Evolutionary conservation across 2,888 invertebrate genomes (phyloP).

Genomic region (Rambutsinella grinnellia): DNA sequence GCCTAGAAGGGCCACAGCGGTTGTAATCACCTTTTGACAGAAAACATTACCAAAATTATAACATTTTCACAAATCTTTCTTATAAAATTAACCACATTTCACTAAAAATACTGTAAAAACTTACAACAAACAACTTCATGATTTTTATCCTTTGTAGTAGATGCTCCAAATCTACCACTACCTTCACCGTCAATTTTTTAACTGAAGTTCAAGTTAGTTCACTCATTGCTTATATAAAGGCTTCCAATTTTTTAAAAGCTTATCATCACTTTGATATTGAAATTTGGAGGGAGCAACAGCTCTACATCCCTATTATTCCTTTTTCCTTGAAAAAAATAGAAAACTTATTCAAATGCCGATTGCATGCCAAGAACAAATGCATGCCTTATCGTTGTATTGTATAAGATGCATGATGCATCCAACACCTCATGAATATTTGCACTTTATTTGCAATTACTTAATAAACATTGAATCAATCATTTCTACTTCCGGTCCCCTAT

Average conservation of each 20-base stretch:
- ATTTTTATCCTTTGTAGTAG: slow-evolving; percentile 2
- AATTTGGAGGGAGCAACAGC: too few species aligned
- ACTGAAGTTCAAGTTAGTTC: slow-evolving; percentile 49
- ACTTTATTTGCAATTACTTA: too few species aligned
- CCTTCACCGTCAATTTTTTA: slow-evolving; percentile 13
- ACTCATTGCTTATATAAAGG: slow-evolving; percentile 28
- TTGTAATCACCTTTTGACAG: slow-evolving; percentile 26
- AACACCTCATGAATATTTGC: too few species aligned
- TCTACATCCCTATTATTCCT: too few species aligned
- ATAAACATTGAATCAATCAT: too few species aligned
- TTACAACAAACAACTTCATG: slow-evolving; percentile 45
- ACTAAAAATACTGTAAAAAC: slow-evolving; percentile 15
- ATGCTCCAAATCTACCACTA: slow-evolving; percentile 13
- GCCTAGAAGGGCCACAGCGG: slow-evolving; percentile 18
- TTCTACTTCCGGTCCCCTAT: too few species aligned
- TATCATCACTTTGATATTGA: slow-evolving; percentile 27
- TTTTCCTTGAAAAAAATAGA: too few species aligned
- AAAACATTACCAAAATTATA: slow-evolving; percentile 1
- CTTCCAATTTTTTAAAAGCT: background rate
- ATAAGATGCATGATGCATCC: too few species aligned
- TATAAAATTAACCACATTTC: background rate
- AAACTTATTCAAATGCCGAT: too few species aligned
- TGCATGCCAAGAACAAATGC: too few species aligned
- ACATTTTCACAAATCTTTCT: background rate
- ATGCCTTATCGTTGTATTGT: too few species aligned